Evolutionary conservation across 2,888 invertebrate genomes (phyloP), one percentile per base, ranked within the genome.

Genomic region (Cyrtodaria siliqua): DNA sequence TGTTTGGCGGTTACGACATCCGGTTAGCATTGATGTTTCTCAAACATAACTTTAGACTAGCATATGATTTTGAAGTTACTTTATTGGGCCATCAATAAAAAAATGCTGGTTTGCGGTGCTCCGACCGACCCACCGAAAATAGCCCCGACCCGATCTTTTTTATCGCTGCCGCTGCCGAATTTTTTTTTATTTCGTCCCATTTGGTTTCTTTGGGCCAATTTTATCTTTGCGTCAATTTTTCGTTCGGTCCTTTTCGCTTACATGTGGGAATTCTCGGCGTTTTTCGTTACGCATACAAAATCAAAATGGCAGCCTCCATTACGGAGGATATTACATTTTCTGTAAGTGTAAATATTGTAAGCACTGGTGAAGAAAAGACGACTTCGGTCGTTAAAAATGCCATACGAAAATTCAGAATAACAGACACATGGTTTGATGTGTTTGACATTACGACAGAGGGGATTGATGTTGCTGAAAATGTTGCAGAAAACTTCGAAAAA

Each of bases 301-400:
- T 38, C 56, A 56, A 56, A 56, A 56, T 56, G 38, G 56, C 56
- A 56, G 56, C 56, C 56, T n/a, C 33, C 56, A 3, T 18, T n/a
- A n/a, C 12, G 18, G 18, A 56, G 14, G 56, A 33, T 38, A 26
- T 56, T 38, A 38, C 38, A n/a, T 56, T 56, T 56, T 56, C 56
- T 18, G 56, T 56, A 23, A 16, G 33, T 2, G 23, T 56, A 12
- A 56, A 56, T 56, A n/a, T 56, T 16, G n/a, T 33, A 56, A 38
- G 38, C 23, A 56, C 29, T 33, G n/a, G 23, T 33, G 12, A 33
- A 33, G 56, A 56, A 18, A 56, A 9, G 4, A 23, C 9, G 9
- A 33, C 38, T 56, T 38, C 26, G 18, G 18, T 56, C 33, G 18
- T 56, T 33, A 56, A 56, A 20, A 56, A 56, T 56, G 38, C 56